phyloP scores from a whole-genome alignment of 2,888 invertebrate species.

The Alviniconcha strummeri region DNA sequence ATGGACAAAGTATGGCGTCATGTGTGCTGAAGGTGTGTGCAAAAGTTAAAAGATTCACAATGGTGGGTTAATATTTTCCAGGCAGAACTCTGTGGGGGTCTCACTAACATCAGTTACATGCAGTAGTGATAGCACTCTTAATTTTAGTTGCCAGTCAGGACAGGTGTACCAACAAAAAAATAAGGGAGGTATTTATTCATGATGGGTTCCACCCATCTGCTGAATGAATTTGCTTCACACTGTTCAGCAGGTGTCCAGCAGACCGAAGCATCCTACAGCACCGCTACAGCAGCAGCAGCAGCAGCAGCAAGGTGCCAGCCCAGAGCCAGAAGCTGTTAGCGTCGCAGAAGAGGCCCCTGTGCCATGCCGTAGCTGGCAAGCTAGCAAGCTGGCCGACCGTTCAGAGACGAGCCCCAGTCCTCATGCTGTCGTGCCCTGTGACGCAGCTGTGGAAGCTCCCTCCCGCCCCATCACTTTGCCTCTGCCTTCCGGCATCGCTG shows the following conservation, averaged over 20 bases:
- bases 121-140: no score
- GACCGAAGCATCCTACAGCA: neutral
- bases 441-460: constrained; percentile 9
- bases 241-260: constrained; percentile 14
- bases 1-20: no score
- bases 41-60: no score
- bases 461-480: constrained; percentile 5
- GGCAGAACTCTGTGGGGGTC: no score
- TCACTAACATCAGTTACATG: no score
- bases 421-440: constrained; percentile 11
- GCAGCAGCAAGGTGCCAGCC: neutral
- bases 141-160: no score
- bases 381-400: constrained; percentile 32
- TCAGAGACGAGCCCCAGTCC: neutral
- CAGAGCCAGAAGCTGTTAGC: neutral
- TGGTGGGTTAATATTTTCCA: no score
- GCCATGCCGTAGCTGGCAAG: constrained; percentile 25
- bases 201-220: no score
- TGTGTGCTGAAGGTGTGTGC: no score
- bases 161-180: no score
- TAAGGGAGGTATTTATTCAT: no score
- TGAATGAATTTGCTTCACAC: no score
- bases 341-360: neutral
- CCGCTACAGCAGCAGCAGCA: neutral
- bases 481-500: neutral